Evolutionary conservation across 2,113 vertebrate species (phyloP), one percentile per base, ranked within the genome.

Genomic region (Pyrgilauda ruficollis): DNA sequence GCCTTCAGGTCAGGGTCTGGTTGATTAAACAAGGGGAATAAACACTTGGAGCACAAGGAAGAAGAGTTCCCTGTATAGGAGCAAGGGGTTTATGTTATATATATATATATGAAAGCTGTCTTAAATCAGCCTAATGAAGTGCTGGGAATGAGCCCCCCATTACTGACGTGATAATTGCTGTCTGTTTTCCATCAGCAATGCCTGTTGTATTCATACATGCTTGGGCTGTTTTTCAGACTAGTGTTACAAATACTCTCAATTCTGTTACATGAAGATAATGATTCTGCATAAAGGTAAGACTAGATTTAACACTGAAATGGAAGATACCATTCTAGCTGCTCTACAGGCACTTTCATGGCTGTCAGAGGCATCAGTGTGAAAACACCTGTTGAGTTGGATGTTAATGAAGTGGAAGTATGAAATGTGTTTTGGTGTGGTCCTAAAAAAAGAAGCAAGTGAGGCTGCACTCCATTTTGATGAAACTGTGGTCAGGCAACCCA

Each of bases 121-220:
- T 70, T 62, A 58, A 62, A 50, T 74, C 33, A 50, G 35, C 52
- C 18, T 31, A n/a, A 16, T 19, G n/a, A 49, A 52, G n/a, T 35
- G 31, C 17, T 87, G 62, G 73, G 55, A 78, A 33, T 8, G 27
- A 68, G 44, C 47, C 53, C 31, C 43, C 24, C 33, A 28, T 0
- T 61, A 31, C 0, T 39, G 31, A 35, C 2, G 6, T 39, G 63
- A 26, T 49, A 37, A 41, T 43, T 2, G 1, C 39, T 46, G 16
- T 50, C 37, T 8, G 0, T 47, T 76, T 75, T 55, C 41, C 53
- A 12, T 63, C 28, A 55, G 26, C 47, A 59, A 7, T 64, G 21
- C 5, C 26, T 52, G 6, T 14, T 79, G 23, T 13, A 8, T 52
- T 81, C 6, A 5, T 55, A 10, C 5, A 2, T 22, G 13, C 15